Conservation (phyloP, 1,140 invertebrate species). For the Penaeus vannamei region DNA sequence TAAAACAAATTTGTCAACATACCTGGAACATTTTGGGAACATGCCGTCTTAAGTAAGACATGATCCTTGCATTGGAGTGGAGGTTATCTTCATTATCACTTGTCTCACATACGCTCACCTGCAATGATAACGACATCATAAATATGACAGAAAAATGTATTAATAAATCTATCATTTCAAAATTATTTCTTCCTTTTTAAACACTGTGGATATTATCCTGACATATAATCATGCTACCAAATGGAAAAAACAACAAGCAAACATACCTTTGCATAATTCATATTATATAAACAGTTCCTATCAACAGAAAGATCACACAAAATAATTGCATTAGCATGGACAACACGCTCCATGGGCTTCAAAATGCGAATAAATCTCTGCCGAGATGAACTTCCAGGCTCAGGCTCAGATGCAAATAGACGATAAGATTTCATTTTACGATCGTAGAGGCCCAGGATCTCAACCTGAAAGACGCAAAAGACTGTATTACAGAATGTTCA, state of each 20-base stretch:
- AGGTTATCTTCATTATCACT: constrained; percentile 64
- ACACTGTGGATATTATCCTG: neutral
- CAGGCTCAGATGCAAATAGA: constrained; percentile 85
- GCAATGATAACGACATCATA: neutral
- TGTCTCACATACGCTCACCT: constrained; percentile 62
- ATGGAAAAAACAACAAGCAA: neutral
- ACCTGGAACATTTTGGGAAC: constrained; percentile 87
- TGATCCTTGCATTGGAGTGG: constrained; percentile 75
- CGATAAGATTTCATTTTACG: constrained; percentile 81
- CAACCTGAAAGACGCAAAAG: constrained; percentile 80
- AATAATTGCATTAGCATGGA: constrained; percentile 83
- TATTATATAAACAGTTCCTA: constrained; percentile 73
- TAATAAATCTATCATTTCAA: neutral
- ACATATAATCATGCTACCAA: neutral
- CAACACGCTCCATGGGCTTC: constrained; percentile 82
- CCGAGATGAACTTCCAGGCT: constrained; percentile 70
- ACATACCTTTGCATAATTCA: constrained; percentile 64
- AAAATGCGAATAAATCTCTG: constrained; percentile 76
- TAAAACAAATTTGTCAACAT: constrained; percentile 33
- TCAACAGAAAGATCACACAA: constrained; percentile 88
- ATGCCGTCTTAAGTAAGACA: constrained; percentile 88
- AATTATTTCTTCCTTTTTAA: too few relatives aligned
- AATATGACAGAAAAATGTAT: neutral
- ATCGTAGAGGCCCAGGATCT: constrained; percentile 89
- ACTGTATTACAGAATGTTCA: neutral